A percentile compares a stretch with the other conserved stretches of the same genome.
These are phyloP conservation scores for Diadema setosum DNA, from an alignment of 35 echinoderm and acorn worm genomes.

Conservation along the genomic window DNA sequence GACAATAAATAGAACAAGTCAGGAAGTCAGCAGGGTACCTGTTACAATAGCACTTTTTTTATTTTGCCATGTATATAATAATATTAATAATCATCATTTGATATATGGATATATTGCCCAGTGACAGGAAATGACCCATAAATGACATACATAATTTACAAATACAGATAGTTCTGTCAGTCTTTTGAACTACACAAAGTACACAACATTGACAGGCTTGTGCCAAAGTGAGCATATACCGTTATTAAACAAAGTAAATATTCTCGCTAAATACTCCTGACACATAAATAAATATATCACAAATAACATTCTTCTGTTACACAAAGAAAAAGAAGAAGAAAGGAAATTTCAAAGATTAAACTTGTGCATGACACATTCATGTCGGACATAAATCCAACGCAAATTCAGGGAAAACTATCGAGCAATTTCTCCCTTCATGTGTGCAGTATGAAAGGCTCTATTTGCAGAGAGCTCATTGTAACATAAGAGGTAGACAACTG, in stretches of 20 bases:
- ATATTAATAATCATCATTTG: neutral
- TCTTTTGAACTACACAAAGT: neutral
- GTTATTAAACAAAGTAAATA: neutral
- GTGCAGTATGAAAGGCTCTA: no score
- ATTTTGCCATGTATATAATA: slow-evolving; percentile 7
- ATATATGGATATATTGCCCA: slow-evolving; percentile 3
- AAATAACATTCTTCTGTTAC: neutral
- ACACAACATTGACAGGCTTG: neutral
- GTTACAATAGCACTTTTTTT: neutral
- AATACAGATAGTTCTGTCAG: neutral
- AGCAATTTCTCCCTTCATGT: no score
- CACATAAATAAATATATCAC: no score
- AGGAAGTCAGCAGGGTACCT: neutral
- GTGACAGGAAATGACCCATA: neutral
- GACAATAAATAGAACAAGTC: neutral
- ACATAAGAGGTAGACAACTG: no score
- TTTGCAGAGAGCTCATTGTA: no score
- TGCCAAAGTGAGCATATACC: neutral
- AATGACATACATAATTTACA: neutral
- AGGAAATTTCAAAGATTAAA: no score
- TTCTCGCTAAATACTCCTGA: no score
- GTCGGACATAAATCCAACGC: no score
- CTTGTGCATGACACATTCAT: no score
- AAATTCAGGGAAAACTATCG: no score
- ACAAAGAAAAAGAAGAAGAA: neutral